Evolutionary conservation across 2,888 invertebrate genomes (phyloP), one percentile per base, ranked within the genome.

Genomic region (Cheiracanthium punctorium): DNA sequence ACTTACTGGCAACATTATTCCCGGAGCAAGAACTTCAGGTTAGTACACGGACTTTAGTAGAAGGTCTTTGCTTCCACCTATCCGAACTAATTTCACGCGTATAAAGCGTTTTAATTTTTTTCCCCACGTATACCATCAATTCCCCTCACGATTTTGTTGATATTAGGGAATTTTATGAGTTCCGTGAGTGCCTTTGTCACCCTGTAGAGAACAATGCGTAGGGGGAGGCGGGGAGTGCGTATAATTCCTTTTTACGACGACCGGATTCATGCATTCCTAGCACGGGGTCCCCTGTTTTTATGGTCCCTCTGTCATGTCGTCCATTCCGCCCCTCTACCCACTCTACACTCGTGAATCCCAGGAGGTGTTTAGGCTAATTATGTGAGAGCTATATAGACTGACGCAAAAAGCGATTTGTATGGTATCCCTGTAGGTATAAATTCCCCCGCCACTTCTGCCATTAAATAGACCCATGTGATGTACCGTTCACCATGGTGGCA

Each of bases 241-340:
- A 72, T 85, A 85, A 85, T 85, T 85, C 79, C 73, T 28, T 85
- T 85, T 85, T 85, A 85, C 79, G 84, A 85, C 65, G 67, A 48
- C 41, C 28, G 73, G 84, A 79, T 85, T 85, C 73, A 85, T 43
- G 74, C 74, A 74, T 65, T 81, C 69, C 32, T 17, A 70, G 70
- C 32, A 43, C 48, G 20, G 4, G 41, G n/a, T 29, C 2, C 58
- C 41, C n/a, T 67, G 17, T 72, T 82, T 84, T 84, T 84, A 79
- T 85, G 74, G 32, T 17, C 30, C 30, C 17, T 8, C 29, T 14
- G 64, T 30, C 67, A 8, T 48, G 5, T 17, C 17, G 1, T 17
- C 14, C 58, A 5, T 37, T 37, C 58, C 24, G 8, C 24, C 24
- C 58, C 8, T n/a, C n/a, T n/a, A n/a, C n/a, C n/a, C n/a, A n/a